Percentiles rank a stretch among this genome's conserved stretches.
Conservation (phyloP, 2,888 invertebrate genomes). For the Zootermopsis nevadensis region DNA sequence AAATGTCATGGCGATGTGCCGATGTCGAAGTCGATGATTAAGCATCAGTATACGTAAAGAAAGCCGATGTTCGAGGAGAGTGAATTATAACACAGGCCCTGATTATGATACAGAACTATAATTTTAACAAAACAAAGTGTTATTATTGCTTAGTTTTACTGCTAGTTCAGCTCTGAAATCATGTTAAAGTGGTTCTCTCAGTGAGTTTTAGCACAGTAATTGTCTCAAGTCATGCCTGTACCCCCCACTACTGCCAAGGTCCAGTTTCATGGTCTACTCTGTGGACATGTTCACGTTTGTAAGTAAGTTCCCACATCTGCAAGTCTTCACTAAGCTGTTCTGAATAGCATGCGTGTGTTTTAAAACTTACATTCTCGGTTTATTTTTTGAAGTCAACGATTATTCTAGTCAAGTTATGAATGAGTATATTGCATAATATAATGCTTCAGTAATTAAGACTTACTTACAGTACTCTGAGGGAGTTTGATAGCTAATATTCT, state of each 20-base stretch:
- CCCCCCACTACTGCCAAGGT: too few species aligned
- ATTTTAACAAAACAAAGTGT: background rate
- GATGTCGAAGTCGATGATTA: background rate
- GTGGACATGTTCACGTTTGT: too few species aligned
- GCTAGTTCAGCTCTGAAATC: too few species aligned
- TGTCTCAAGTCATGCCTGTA: too few species aligned
- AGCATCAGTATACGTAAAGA: background rate
- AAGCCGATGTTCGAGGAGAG: background rate
- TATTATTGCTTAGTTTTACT: too few species aligned
- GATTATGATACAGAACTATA: background rate
- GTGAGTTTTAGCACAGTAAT: too few species aligned
- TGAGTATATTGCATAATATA: background rate
- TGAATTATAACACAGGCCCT: background rate
- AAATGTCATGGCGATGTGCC: background rate
- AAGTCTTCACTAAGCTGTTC: too few species aligned
- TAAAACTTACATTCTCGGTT: too few species aligned
- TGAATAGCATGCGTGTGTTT: too few species aligned
- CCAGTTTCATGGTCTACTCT: too few species aligned
- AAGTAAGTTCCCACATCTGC: too few species aligned
- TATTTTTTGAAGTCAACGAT: background rate
- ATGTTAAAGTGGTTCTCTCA: too few species aligned
- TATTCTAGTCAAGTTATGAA: slow-evolving; percentile 25
- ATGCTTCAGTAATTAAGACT: background rate
- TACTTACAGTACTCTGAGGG: background rate
- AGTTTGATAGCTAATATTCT: background rate